A percentile compares a stretch with the other conserved stretches of the same genome.
Conservation (phyloP, 1,140 invertebrate species). For the Protaetia brevitarsis region DNA sequence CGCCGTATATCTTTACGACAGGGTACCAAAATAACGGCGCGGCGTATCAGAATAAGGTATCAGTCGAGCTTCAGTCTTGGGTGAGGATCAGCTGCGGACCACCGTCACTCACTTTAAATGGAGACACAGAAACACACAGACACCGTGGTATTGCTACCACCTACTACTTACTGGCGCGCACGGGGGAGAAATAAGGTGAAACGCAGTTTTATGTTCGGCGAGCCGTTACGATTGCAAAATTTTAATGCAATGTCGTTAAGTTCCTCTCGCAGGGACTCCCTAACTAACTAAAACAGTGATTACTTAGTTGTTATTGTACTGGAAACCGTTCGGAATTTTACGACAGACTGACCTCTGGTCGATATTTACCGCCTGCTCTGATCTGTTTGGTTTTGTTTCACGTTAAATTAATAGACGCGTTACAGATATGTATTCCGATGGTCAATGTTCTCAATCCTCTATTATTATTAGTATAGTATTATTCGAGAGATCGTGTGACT, state of each 20-base stretch:
- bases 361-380: conserved; percentile 2
- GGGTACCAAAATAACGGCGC: conserved; percentile 22
- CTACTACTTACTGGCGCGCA: not conserved
- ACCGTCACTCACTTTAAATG: conserved; percentile 1
- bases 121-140: not conserved
- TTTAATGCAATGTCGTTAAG: conserved; percentile 37
- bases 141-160: not conserved
- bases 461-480: too few species aligned
- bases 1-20: conserved; percentile 38
- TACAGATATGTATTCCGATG: too few species aligned
- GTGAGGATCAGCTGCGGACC: conserved; percentile 1
- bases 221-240: conserved; percentile 38
- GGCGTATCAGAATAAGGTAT: conserved; percentile 14
- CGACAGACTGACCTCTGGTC: conserved; percentile 9
- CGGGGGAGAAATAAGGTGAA: conserved; percentile 33
- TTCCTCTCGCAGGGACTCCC: conserved; percentile 29
- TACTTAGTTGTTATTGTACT: conserved; percentile 35
- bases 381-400: conserved; percentile 10
- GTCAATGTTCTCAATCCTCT: too few species aligned
- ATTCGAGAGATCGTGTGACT: too few species aligned
- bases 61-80: not conserved
- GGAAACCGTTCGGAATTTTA: conserved; percentile 13
- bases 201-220: conserved; percentile 35
- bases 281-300: conserved; percentile 37
- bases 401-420: conserved; percentile 16